Conservation (phyloP, 2,888 invertebrate genomes). For the Clostera curtula region DNA sequence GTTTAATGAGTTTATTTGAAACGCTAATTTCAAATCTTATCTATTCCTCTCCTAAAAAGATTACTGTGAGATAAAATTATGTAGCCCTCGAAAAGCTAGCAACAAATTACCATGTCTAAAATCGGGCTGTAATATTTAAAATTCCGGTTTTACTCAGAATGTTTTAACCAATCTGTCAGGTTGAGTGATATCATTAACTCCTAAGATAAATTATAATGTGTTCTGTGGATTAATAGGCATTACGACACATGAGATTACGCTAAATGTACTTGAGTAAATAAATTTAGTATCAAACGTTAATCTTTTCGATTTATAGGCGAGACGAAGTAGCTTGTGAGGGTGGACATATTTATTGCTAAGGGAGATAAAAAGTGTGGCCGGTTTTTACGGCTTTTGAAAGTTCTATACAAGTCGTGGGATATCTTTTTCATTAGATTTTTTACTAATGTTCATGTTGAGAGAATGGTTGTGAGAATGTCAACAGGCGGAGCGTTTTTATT, state of each 20-base stretch:
- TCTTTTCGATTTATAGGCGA: constrained; percentile 62
- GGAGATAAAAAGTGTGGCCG: constrained; percentile 53
- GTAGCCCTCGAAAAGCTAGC: no score
- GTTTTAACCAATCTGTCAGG: constrained; percentile 28
- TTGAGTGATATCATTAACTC: constrained; percentile 37
- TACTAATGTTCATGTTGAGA: constrained; percentile 37
- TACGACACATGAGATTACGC: constrained; percentile 59
- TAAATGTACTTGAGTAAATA: constrained; percentile 60
- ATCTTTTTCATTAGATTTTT: constrained; percentile 31
- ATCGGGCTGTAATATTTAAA: constrained; percentile 10
- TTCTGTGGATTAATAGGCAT: constrained; percentile 56
- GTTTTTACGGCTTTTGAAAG: constrained; percentile 47
- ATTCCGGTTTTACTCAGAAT: constrained; percentile 13
- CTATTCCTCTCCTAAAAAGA: no score
- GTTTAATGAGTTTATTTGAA: no score
- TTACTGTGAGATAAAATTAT: no score
- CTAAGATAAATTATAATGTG: constrained; percentile 40
- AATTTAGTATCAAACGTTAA: constrained; percentile 63
- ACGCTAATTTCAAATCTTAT: no score
- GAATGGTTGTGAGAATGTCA: constrained; percentile 45
- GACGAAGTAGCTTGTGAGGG: constrained; percentile 46
- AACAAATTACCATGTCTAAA: constrained; percentile 15
- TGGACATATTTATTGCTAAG: constrained; percentile 58
- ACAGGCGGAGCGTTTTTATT: constrained; percentile 28
- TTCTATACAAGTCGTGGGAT: constrained; percentile 31